Base-by-base conservation (phyloP, 2,797 vertebrate species). In the Epinephelus awoara region DNA sequence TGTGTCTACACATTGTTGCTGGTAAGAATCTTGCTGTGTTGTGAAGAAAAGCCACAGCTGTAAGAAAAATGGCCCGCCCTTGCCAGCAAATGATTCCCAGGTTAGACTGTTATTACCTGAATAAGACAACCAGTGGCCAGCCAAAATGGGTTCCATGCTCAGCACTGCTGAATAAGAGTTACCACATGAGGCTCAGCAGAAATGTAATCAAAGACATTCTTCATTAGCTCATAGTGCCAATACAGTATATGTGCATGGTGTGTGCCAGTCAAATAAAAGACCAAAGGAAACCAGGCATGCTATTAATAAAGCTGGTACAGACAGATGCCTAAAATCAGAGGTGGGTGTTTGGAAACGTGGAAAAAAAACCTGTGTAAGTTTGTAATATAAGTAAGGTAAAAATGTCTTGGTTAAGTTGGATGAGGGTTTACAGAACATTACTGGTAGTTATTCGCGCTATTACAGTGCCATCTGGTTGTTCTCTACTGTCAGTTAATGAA, bases 141-240 rank as follows among this genome's bases (percentile, higher is more conserved):
- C 73, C 70, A 67, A 94, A 95, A 95, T 94, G 82, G 89, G 85
- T 93, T 95, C 94, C 90, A 95, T 89, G 88, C 80, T 85, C 63
- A 6, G 77, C 71, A 80, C 49, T 65, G 66, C 75, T 44, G 46
- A 73, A 73, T 94, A 92, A 95, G 72, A 93, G 91, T 79, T 95
- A 70, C 91, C 93, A 95, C 92, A 94, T 95, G 94, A 92, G 77
- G 66, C 77, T 67, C 50, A 54, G 81, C 75, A 79, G 57, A 63
- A 49, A 70, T 59, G 75, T 47, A 85, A 87, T 88, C 77, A 87
- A 44, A 83, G 49, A 86, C 85, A 86, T 64, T 72, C 85, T 84
- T 86, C 80, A 91, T 91, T 88, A 92, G 75, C 77, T 81, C 38
- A 71, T 73, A 89, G 85, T 83, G 75, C 81, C 61, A 76, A 86